Base-by-base conservation (phyloP, 2,888 invertebrate genomes). In the Leptinotarsa haldemani region DNA sequence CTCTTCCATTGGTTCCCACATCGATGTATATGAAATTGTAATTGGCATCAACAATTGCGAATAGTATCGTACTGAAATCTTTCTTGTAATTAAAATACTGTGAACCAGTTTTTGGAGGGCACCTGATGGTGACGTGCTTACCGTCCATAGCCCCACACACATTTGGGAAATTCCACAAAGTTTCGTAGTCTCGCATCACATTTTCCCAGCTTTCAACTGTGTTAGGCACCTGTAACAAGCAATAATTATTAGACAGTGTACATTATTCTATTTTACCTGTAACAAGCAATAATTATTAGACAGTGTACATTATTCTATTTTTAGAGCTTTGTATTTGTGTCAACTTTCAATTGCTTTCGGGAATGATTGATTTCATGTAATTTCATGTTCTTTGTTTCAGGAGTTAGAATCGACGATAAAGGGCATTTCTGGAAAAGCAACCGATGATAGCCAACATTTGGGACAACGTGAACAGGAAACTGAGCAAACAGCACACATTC, bases 61-160 rank as follows among this genome's bases (percentile, higher is more conserved):
- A 69, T 50, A 81, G 64, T 22, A 82, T 80, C 52, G 71, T 69
- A 56, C 74, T 74, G 58, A 69, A 71, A 47, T 72, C 65, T 48
- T 73, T 25, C 75, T 82, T 82, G 70, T 82, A 82, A 66, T 79
- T 80, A 58, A 68, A 80, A 74, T 76, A 82, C 22, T 61, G 58
- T 12, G 80, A 79, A n/a, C 80, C 80, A 66, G 77, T 71, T 22
- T 58, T 53, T 40, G 75, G 69, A 74, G 82, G 81, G 22, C 75
- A 65, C 15, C 20, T 52, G 48, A 76, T 77, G 30, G 71, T 52
- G 18, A 77, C 74, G 52, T 77, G 75, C 66, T 77, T 76, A 3
- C 75, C 75, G 74, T 81, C 80, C 50, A 82, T 70, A 46, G 76
- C 75, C 46, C 81, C 80, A 22, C 78, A 70, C 71, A 77, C 79